Conservation (phyloP, 1,140 invertebrate species). For the Pygmarrhopalites habei region DNA sequence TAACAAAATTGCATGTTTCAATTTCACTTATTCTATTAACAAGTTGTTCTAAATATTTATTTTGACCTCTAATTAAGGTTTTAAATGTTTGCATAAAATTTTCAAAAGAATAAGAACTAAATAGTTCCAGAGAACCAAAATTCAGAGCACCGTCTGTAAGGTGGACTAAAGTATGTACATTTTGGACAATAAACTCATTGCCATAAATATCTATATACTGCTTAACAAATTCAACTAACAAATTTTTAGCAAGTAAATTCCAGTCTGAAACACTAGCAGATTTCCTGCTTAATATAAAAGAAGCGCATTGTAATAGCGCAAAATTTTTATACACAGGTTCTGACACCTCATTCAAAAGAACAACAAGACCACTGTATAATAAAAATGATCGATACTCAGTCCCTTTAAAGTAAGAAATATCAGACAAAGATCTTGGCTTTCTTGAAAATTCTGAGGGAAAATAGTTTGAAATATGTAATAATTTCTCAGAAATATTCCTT, state of each 20-base stretch:
- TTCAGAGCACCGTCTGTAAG: background rate
- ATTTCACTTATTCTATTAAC: constrained; percentile 39
- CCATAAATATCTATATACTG: constrained; percentile 38
- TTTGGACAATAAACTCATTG: constrained; percentile 7
- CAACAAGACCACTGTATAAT: constrained; percentile 45
- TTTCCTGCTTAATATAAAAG: constrained; percentile 38
- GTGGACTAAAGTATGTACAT: constrained; percentile 15
- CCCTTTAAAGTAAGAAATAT: constrained; percentile 46
- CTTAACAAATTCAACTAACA: constrained; percentile 42
- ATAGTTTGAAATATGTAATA: background rate
- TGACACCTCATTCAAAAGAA: constrained; percentile 41
- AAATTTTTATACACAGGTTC: constrained; percentile 44
- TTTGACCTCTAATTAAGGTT: background rate
- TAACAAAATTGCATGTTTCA: too few relatives aligned
- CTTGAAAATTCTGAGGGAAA: constrained; percentile 40
- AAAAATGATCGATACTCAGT: constrained; percentile 47
- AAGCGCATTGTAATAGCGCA: constrained; percentile 40
- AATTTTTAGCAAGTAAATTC: constrained; percentile 8
- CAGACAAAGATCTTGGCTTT: constrained; percentile 42
- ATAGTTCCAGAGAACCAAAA: constrained; percentile 8
- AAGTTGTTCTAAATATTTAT: constrained; percentile 40
- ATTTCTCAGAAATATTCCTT: constrained; percentile 1
- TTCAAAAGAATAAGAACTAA: constrained; percentile 16
- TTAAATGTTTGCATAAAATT: constrained; percentile 17
- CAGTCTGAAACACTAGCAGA: background rate